Evolutionary conservation across 2,888 invertebrate species (phyloP).

Genomic region (Caenorhabditis becei): DNA sequence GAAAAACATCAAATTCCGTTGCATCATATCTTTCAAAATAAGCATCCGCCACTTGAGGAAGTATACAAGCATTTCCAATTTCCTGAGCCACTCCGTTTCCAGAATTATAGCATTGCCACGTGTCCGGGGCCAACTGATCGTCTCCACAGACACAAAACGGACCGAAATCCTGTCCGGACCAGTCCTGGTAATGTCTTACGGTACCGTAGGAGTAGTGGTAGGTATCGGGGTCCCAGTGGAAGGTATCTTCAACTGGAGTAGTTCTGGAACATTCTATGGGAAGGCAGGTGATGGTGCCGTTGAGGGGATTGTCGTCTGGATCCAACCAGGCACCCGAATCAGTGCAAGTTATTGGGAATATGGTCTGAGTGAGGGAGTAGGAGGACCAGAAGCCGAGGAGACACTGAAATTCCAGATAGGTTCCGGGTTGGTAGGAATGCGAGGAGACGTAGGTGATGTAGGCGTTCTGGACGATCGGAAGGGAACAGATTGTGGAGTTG

Average conservation of each 20-base stretch:
- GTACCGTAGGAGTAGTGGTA: constrained; percentile 5
- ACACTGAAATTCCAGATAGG: constrained; percentile 7
- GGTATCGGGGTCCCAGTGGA: background rate
- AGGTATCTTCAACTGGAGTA: constrained; percentile 8
- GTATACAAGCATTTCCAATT: constrained; percentile 22
- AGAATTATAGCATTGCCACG: constrained; percentile 38
- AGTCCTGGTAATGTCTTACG: constrained; percentile 6
- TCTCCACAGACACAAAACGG: constrained; percentile 54
- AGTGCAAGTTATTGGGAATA: background rate
- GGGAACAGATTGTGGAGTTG: constrained; percentile 18
- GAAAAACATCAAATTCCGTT: constrained; percentile 1
- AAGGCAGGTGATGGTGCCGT: background rate
- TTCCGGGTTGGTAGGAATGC: background rate
- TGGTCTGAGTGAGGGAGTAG: too few relatives aligned
- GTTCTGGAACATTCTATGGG: background rate
- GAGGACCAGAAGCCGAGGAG: constrained; percentile 1
- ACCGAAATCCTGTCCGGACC: background rate
- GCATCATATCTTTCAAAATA: background rate
- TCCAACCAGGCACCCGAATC: background rate
- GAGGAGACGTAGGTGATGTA: constrained; percentile 6
- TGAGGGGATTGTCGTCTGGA: background rate
- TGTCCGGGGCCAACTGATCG: background rate
- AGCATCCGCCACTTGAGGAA: constrained; percentile 19
- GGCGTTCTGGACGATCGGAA: constrained; percentile 17
- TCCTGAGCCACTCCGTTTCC: background rate